Evolutionary conservation across 1,140 invertebrate species (phyloP), one percentile per base, ranked within the genome.

Genomic region (Drosophila nikananu): DNA sequence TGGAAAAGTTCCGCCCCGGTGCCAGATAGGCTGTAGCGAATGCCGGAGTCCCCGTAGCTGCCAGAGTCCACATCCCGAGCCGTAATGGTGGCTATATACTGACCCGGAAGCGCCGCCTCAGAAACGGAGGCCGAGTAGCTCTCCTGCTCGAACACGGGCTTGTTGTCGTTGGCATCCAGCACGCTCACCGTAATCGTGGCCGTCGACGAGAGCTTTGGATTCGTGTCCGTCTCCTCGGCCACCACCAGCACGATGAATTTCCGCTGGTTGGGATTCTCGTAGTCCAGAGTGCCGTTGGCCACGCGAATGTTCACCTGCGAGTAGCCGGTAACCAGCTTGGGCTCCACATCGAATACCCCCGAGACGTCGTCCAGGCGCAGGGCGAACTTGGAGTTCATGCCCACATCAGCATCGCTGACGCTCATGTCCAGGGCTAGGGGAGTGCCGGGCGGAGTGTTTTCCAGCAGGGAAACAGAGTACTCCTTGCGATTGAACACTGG

Each of bases 191-290:
- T 97, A 4, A 99, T 96, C 15, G 97, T 98, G 0, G 97, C 97
- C 5, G 97, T 98, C 2, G 97, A 98, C 1, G 96, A 97, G 1
- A 98, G 94, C 44, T 95, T 95, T 3, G 96, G 95, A 51, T 95
- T 94, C 3, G 97, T 97, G 76, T 97, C 95, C 3, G 63, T 66
- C 86, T 98, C 97, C 92, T 96, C 96, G 2, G 97, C 97, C 62
- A 97, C 95, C 93, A 97, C 97, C 87, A 98, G 94, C 35, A 98
- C 95, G 79, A 98, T 97, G 91, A 98, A 98, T 93, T 98, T 98
- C 68, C 97, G 94, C 92, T 98, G 97, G 94, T 98, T 98, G 27
- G 97, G 97, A 94, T 98, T 97, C 91, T 98, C 97, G 90, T 97
- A 98, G 92, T 98, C 97, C 42, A 98, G 93, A 2, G 95, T 95